Evolutionary conservation across 2,797 vertebrate genomes (phyloP).

Genomic region (Pangasius macronema): DNA sequence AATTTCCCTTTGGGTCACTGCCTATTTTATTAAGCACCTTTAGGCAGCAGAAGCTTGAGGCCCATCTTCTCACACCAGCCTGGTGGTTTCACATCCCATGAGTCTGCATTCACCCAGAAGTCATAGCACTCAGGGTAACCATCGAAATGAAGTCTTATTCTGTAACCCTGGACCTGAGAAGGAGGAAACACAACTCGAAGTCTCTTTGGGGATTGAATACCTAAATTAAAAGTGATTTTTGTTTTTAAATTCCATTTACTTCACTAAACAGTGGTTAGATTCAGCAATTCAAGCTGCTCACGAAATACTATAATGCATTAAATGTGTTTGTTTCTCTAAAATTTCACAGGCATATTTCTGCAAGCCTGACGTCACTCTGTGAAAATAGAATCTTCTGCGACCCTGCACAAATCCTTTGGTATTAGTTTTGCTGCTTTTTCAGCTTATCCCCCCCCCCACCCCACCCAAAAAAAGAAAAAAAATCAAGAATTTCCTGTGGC

Average conservation of each 20-base stretch:
- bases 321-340: not conserved
- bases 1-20: not conserved
- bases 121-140: constrained; percentile 83
- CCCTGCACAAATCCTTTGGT: not conserved
- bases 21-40: constrained; percentile 67
- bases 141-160: constrained; percentile 80
- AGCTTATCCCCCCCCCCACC: not conserved
- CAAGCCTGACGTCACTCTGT: not conserved
- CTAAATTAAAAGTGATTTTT: not conserved
- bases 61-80: constrained; percentile 84
- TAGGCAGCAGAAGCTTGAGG: constrained; percentile 79
- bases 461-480: not conserved
- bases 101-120: constrained; percentile 83
- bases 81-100: constrained; percentile 81
- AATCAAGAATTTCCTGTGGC: not conserved
- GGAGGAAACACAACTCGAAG: not conserved
- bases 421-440: not conserved
- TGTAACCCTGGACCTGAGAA: constrained; percentile 78
- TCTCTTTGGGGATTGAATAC: not conserved
- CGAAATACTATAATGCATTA: not conserved
- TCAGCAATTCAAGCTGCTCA: not conserved
- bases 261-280: not conserved
- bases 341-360: not conserved
- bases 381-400: not conserved
- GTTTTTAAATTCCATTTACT: not conserved